Evolutionary conservation across 2,797 vertebrate species (phyloP).

Genomic region (Lacerta agilis): DNA sequence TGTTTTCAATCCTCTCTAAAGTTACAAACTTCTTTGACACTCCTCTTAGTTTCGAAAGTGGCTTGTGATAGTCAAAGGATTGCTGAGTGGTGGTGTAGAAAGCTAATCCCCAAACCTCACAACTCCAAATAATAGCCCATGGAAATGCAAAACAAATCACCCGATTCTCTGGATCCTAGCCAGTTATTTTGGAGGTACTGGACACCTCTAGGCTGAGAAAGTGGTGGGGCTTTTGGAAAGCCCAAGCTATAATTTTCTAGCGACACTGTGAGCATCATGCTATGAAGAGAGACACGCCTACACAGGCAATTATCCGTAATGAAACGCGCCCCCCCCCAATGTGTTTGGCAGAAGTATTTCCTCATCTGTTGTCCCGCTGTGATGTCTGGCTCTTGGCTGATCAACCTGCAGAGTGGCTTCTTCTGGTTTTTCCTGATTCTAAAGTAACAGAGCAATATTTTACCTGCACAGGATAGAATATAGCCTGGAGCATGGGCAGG

Average conservation of each 20-base stretch:
- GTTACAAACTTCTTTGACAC: background rate
- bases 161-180: background rate
- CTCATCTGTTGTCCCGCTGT: conserved; percentile 25
- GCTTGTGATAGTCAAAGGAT: background rate
- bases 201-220: background rate
- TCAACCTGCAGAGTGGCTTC: conserved; percentile 51
- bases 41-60: background rate
- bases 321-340: background rate
- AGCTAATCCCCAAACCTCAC: background rate
- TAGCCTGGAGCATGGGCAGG: conserved; percentile 95
- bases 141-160: background rate
- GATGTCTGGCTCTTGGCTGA: conserved; percentile 38
- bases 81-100: background rate
- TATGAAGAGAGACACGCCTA: background rate
- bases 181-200: background rate
- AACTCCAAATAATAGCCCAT: background rate
- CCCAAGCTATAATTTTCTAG: background rate
- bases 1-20: background rate
- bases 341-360: conserved; percentile 42
- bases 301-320: background rate
- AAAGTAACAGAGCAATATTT: conserved; percentile 52
- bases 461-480: conserved; percentile 97
- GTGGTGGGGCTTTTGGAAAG: background rate
- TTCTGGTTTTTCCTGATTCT: conserved; percentile 68
- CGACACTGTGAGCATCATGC: background rate